Evolutionary conservation across 2,888 invertebrate genomes (phyloP), one percentile per base, ranked within the genome.

Genomic region (Drosophila buzzatii): DNA sequence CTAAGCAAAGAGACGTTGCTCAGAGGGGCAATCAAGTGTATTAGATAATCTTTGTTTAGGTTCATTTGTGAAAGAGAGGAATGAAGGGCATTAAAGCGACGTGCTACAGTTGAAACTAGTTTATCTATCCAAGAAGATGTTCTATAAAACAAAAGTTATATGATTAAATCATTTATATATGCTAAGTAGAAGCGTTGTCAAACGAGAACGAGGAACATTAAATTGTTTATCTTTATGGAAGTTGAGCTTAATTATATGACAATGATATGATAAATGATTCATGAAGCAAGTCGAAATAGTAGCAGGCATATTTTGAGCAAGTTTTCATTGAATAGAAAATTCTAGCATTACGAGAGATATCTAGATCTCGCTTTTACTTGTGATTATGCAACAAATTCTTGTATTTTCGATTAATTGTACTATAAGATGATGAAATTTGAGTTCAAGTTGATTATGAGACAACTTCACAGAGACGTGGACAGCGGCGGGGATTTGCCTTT

Each of bases 251-350:
- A n/a, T 31, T 31, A 31, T 49, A 49, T 2, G 27, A 47, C 8
- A 8, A 8, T 47, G 45, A 47, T 47, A 47, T 47, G 47, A 9
- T n/a, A 49, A 6, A n/a, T 49, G 49, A 49, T 6, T 49, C 49
- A 51, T 33, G 4, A 9, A 6, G 12, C 10, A 5, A 47, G 47
- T 31, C 47, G 16, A n/a, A 47, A 16, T 23, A 27, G 23, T 1
- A 7, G 2, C 16, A 2, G 3, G n/a, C 16, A n/a, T 47, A 27
- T 10, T n/a, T 47, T n/a, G 8, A 27, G 2, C 8, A 23, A 23
- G 45, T 6, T 23, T 45, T 45, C 20, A 23, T 8, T 14, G 45
- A 23, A 23, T 23, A 45, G 14, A 45, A 45, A 16, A 16, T 45
- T 45, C 23, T 16, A 45, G 45, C 23, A 20, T 14, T 44, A 45